Conservation (phyloP, 2,888 invertebrate genomes). For the Pollenia angustigena region DNA sequence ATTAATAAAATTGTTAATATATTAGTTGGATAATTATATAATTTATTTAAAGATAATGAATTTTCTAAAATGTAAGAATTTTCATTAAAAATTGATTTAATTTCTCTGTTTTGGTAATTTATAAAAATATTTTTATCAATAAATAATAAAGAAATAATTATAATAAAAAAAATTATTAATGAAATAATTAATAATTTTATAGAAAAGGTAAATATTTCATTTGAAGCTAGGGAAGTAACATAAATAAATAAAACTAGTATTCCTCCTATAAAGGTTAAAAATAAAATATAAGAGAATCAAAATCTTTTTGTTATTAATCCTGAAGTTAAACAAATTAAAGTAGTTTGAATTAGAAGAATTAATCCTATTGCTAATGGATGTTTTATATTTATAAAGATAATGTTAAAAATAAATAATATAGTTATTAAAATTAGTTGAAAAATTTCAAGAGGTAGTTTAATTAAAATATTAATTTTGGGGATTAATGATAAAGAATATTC, state of each 20-base stretch:
- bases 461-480: conserved; percentile 89
- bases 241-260: conserved; percentile 88
- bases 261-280: conserved; percentile 87
- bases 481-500: conserved; percentile 86
- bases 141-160: conserved; percentile 76
- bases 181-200: conserved; percentile 78
- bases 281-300: conserved; percentile 87
- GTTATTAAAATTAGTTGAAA: conserved; percentile 78
- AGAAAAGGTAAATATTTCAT: conserved; percentile 86
- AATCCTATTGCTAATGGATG: conserved; percentile 86
- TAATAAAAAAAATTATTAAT: conserved; percentile 76
- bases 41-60: conserved; percentile 85
- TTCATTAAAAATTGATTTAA: conserved; percentile 79
- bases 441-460: conserved; percentile 87
- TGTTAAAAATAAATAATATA: conserved; percentile 80
- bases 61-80: conserved; percentile 82
- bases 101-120: conserved; percentile 83
- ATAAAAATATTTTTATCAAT: conserved; percentile 78
- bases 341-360: conserved; percentile 85
- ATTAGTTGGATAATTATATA: conserved; percentile 85
- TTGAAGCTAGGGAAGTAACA: conserved; percentile 87
- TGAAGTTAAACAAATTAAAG: conserved; percentile 84
- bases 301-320: conserved; percentile 85
- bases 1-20: conserved; percentile 85
- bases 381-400: conserved; percentile 84